These are phyloP conservation scores for Muscina levida DNA, from an alignment of 2,888 invertebrate genomes.

Conservation along the genomic window DNA sequence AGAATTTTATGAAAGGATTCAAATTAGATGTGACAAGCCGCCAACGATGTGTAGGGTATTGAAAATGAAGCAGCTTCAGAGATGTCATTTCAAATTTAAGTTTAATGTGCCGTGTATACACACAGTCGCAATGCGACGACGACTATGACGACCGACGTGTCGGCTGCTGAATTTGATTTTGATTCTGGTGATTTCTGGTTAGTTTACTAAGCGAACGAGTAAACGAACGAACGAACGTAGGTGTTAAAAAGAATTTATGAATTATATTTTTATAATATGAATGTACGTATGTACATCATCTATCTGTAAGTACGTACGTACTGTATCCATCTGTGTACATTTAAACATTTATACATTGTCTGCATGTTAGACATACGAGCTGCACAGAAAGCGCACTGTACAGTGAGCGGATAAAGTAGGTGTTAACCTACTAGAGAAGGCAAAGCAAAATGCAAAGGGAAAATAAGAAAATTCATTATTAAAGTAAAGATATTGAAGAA, in stretches of 20 bases:
- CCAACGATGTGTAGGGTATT: constrained; percentile 36
- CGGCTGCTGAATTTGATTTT: neutral
- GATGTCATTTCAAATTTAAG: constrained; percentile 56
- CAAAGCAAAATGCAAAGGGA: too few species aligned
- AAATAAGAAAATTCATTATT: too few species aligned
- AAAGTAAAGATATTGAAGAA: too few species aligned
- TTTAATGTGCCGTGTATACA: constrained; percentile 63
- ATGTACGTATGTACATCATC: constrained; percentile 14
- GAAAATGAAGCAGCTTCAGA: constrained; percentile 35
- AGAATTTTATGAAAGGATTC: constrained; percentile 27
- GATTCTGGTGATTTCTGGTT: constrained; percentile 9
- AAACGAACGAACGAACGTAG: constrained; percentile 52
- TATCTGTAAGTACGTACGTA: constrained; percentile 36
- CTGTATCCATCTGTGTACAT: constrained; percentile 33
- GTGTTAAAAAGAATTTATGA: constrained; percentile 65
- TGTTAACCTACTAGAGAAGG: too few species aligned
- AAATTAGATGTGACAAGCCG: constrained; percentile 34
- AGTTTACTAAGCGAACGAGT: constrained; percentile 15
- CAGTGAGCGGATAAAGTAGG: too few species aligned
- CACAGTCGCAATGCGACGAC: constrained; percentile 56
- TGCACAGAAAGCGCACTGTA: too few species aligned
- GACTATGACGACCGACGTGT: constrained; percentile 22
- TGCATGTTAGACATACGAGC: neutral
- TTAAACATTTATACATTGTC: constrained; percentile 7
- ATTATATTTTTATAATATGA: constrained; percentile 63